Base-by-base conservation (phyloP, 2,888 invertebrate genomes). In the Ametastegia equiseti region DNA sequence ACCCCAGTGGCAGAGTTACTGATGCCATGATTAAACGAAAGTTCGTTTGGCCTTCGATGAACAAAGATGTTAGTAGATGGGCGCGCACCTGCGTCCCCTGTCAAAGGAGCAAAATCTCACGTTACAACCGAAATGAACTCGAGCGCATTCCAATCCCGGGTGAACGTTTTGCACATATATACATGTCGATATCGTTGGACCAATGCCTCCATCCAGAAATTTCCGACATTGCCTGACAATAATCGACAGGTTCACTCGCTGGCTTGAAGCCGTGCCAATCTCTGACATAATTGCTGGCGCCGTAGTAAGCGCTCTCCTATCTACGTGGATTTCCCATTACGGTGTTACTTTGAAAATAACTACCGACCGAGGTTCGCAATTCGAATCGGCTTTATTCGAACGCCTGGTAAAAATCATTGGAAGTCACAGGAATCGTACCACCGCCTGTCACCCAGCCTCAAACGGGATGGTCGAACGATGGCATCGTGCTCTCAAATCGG, bases 361-460 rank as follows among this genome's bases (percentile, higher is more conserved):
- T 1, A 84, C 86, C 0, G 87, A 92, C 84, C 88, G 88, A 84
- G 90, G 92, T 45, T 81, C 87, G 39, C 91, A 92, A 81, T 92
- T 92, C 77, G 88, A 90, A 71, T 87, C 89, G 0, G 36, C 69
- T 0, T 83, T 92, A 3, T 91, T 91, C 83, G 80, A 84, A 23
- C 84, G 85, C 2, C 80, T 84, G 42, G 65, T 81, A 3, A 77
- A 83, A 33, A 30, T 85, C 0, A 27, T 81, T 0, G 84, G 86
- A 2, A 73, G 81, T 30, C n/a, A 82, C 9, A 50, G 50, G 1
- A 82, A 71, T 33, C 80, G 81, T 11, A 85, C 84, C 1, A 83
- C 86, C 15, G 83, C 85, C 6, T 84, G 83, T 67, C 84, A 86
- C 54, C 85, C 88, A 5, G 83, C 82, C 7, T 81, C 86, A 2